Percentiles rank a stretch among this genome's conserved stretches.
Evolutionary conservation across 2,113 vertebrate genomes (phyloP).

Genomic region (Rhineura floridana): DNA sequence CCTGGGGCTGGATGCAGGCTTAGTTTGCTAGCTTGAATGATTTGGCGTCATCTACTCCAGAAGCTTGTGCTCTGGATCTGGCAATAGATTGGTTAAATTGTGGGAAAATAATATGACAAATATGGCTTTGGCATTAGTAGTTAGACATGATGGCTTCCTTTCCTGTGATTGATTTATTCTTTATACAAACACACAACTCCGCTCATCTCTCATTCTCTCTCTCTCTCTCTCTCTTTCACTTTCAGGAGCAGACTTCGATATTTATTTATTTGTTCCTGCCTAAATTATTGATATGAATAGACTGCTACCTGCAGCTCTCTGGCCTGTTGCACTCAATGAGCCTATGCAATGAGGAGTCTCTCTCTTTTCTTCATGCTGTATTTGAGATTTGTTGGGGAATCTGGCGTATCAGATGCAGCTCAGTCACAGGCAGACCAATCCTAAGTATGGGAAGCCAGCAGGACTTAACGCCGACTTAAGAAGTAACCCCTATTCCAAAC

Average conservation of each 20-base stretch:
- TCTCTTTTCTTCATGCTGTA: slow-evolving; percentile 17
- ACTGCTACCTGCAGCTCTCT: background rate
- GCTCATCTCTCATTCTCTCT: background rate
- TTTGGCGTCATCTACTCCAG: background rate
- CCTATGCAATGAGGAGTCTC: background rate
- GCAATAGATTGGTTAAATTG: background rate
- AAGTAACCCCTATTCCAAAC: too few relatives aligned
- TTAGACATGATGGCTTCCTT: background rate
- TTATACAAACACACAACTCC: background rate
- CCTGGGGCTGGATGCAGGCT: background rate
- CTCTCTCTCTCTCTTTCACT: background rate
- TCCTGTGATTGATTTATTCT: background rate
- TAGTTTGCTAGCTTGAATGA: background rate
- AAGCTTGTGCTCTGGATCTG: background rate
- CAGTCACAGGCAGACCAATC: too few relatives aligned
- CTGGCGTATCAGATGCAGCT: slow-evolving; percentile 7
- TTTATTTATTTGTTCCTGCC: slow-evolving; percentile 42
- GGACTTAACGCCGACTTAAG: too few relatives aligned
- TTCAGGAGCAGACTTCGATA: slow-evolving; percentile 31
- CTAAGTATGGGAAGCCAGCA: too few relatives aligned
- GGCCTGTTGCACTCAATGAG: slow-evolving; percentile 13
- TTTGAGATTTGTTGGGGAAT: slow-evolving; percentile 23
- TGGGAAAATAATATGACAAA: background rate
- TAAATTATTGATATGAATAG: slow-evolving; percentile 41
- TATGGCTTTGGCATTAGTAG: background rate